A percentile compares a stretch with the other conserved stretches of the same genome.
Conservation (phyloP, 2,797 vertebrate species). For the Moxostoma hubbsi region DNA sequence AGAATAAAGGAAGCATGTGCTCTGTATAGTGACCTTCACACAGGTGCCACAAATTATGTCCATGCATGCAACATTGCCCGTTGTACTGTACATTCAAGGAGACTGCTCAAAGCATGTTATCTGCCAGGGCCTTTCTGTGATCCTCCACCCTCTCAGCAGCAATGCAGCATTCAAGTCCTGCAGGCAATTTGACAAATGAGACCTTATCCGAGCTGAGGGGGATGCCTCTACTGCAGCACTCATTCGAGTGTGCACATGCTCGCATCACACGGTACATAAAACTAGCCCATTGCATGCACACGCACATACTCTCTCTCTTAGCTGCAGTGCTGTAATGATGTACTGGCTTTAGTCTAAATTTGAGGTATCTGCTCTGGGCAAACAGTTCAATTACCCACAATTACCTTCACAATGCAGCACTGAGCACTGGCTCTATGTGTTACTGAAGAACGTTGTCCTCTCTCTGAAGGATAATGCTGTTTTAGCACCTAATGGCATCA, state of each 20-base stretch:
- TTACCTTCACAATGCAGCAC: constrained; percentile 35
- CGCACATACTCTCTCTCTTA: constrained; percentile 17
- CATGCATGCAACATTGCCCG: background rate
- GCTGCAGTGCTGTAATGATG: constrained; percentile 47
- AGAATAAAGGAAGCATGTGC: no score
- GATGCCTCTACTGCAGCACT: constrained; percentile 79
- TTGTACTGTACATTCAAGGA: constrained; percentile 51
- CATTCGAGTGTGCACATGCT: constrained; percentile 67
- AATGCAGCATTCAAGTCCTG: constrained; percentile 84
- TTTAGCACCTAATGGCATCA: background rate
- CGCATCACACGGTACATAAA: constrained; percentile 53
- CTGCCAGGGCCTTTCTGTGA: constrained; percentile 66
- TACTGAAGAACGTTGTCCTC: background rate
- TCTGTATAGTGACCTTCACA: constrained; percentile 24
- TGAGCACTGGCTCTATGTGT: constrained; percentile 2
- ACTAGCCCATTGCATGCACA: constrained; percentile 37
- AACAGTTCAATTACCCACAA: constrained; percentile 34
- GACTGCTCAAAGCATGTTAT: constrained; percentile 50
- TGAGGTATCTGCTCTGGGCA: constrained; percentile 37
- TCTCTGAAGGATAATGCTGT: background rate
- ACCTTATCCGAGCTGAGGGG: constrained; percentile 73
- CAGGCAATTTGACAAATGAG: constrained; percentile 82
- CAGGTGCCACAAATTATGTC: constrained; percentile 18
- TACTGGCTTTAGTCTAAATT: constrained; percentile 34
- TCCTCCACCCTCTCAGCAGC: constrained; percentile 76